Evolutionary conservation across 1,140 invertebrate genomes (phyloP), one percentile per base, ranked within the genome.

Genomic region (Eciton burchellii): DNA sequence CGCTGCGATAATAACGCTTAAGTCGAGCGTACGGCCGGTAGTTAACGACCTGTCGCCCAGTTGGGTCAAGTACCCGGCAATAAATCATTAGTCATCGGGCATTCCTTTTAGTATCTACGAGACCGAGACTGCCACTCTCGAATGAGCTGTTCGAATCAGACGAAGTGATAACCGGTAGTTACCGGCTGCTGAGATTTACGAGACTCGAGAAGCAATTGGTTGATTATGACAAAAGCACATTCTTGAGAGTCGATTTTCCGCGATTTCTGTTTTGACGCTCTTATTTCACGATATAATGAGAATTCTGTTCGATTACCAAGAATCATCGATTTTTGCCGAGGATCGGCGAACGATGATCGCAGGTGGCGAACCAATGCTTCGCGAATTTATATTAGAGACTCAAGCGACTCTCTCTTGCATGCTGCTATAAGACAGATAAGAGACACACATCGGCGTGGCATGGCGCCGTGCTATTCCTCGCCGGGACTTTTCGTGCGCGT

Each of bases 11-110:
- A 79, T 73, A 70, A 86, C 24, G 29, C 24, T 82, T 35, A 41
- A 41, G 41, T 47, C 12, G 11, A 49, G 26, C n/a, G 47, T 72
- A 77, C 65, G 3, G 43, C 59, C 66, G 29, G 74, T 60, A 56
- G 74, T 70, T 76, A 83, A 81, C 74, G 52, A 52, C 24, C 49
- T 73, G 84, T 86, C 63, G 70, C 68, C 52, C 49, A 65, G 63
- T 45, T 52, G 63, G 70, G 81, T 81, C 81, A 84, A 54, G n/a
- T 57, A 43, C 47, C 70, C 71, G 72, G 56, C 60, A 59, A 41
- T 41, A 35, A 62, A 49, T 68, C 84, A 73, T 87, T 84, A 86
- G 49, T 87, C 84, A 86, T 81, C 57, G 73, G 16, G 14, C 49
- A 24, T 62, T 43, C 49, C 56, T 82, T 35, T 79, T 59, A 52